Base-by-base conservation (phyloP, 2,888 invertebrate genomes). In the Lumbricus terrestris region DNA sequence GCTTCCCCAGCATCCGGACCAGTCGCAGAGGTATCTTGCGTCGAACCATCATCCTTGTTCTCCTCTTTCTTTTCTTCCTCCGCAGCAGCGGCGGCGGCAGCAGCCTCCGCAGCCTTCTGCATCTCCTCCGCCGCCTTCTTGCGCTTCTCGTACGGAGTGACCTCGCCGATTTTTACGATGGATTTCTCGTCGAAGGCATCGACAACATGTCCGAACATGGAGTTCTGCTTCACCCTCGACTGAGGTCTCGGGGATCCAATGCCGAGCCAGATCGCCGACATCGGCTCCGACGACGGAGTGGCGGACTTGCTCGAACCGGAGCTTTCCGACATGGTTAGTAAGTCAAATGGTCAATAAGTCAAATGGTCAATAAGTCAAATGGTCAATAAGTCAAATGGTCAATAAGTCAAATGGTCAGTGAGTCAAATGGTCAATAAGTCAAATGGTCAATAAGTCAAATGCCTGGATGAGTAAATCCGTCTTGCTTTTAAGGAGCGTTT, bases 181-280 rank as follows among this genome's bases (percentile, higher is more conserved):
- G 91, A 90, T 82, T 91, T 91, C 29, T 89, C 89, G 69, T 91
- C 91, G 88, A 91, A 91, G 40, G 91, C 91, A 69, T 91, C 91
- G 11, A 83, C 90, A 40, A 91, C 91, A 82, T 91, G 90, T 35
- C 91, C 91, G 82, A 91, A 91, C 90, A 91, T 89, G 38, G 90
- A 88, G 35, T 90, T 91, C 23, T 89, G 69, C 88, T 88, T 69
- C 29, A 90, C 88, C 23, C 91, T 35, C 16, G 91, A 54, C 82
- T 90, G 88, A 15, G 91, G 91, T 89, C 90, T 90, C 37, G 91
- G 90, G 33, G 82, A 88, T 20, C 83, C 90, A 15, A 91, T 83
- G 23, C 91, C 91, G 82, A 91, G 88, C 90, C 91, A 91, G 85
- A 85, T 85, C 38, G 38, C 38, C 38, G 38, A 38, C 18, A 91